Conservation (phyloP, 2,797 vertebrate genomes). For the Sternotherus odoratus region DNA sequence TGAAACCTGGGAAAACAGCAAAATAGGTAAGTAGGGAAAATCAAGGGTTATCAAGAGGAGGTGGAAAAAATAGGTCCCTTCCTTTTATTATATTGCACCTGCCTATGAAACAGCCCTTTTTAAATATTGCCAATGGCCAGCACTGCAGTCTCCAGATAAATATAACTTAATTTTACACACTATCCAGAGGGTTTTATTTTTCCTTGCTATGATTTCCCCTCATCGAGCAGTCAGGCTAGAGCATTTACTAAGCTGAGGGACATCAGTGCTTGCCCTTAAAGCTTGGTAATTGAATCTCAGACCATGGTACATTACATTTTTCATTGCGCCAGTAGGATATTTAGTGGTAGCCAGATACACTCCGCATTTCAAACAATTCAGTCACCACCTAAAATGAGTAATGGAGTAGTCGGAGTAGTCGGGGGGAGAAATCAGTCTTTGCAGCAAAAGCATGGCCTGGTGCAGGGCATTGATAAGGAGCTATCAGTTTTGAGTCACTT, state of each 20-base stretch:
- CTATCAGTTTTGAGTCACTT: background rate
- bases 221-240: background rate
- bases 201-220: background rate
- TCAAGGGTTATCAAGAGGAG: background rate
- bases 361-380: slow-evolving; percentile 16
- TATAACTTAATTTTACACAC: background rate
- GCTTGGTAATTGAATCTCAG: background rate
- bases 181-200: background rate
- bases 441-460: background rate
- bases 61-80: background rate
- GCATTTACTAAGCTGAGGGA: background rate
- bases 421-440: background rate
- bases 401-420: background rate
- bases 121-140: background rate
- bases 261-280: slow-evolving; percentile 14
- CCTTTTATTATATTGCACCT: accelerated
- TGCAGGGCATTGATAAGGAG: background rate
- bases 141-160: slow-evolving; percentile 19
- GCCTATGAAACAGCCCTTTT: slow-evolving; percentile 5
- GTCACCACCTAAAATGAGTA: slow-evolving; percentile 25
- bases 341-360: slow-evolving; percentile 20
- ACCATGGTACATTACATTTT: slow-evolving; percentile 18
- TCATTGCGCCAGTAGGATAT: background rate
- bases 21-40: background rate
- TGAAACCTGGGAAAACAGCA: background rate